Percentiles rank a stretch among this genome's conserved stretches.
Conservation (phyloP, 2,797 vertebrate species). For the Coregonus sp. region DNA sequence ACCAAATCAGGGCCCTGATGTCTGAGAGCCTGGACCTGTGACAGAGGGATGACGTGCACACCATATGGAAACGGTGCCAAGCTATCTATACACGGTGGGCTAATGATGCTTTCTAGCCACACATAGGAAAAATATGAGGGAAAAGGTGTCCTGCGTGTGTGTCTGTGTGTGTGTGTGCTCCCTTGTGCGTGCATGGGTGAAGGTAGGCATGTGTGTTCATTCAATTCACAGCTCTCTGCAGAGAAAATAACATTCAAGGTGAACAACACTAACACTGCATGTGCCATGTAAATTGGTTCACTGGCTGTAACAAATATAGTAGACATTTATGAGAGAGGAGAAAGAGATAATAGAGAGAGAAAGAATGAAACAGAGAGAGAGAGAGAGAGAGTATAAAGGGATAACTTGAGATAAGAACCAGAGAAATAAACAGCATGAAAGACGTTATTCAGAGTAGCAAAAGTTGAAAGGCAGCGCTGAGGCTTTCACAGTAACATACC, state of each 20-base stretch:
- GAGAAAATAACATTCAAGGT: neutral
- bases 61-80: conserved; percentile 7
- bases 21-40: conserved; percentile 14
- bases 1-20: conserved; percentile 51
- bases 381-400: neutral
- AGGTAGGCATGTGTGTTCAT: neutral
- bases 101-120: neutral
- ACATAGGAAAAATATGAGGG: neutral
- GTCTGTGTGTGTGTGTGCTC: conserved; percentile 2
- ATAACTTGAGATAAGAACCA: neutral
- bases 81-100: neutral
- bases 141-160: neutral
- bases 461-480: no score
- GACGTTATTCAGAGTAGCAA: neutral
- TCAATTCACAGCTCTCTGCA: neutral
- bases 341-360: neutral
- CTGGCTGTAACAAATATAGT: neutral
- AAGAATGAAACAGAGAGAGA: no score
- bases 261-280: neutral
- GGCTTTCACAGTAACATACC: neutral
- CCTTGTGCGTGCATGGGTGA: neutral
- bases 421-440: conserved; percentile 5
- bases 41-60: conserved; percentile 14
- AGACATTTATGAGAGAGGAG: neutral
- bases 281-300: neutral